Base-by-base conservation (phyloP, 2,888 invertebrate genomes). In the Lissonota sp. region DNA sequence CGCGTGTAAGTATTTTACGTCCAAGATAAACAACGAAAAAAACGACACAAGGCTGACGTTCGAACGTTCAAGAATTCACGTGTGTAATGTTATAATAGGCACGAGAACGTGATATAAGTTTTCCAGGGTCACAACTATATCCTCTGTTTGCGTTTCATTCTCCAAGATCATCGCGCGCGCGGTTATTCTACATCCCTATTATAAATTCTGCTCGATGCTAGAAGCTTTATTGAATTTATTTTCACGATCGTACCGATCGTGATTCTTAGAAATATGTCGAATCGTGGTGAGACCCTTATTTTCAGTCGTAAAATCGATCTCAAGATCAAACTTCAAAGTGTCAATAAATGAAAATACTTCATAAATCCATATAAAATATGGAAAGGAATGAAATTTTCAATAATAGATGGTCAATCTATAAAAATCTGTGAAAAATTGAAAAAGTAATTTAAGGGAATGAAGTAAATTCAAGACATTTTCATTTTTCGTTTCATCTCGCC, bases 21-120 rank as follows among this genome's bases (percentile, higher is more conserved):
- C 63, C 55, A 6, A 37, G 55, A 73, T 64, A 51, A 51, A 71
- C 49, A 40, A 66, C 51, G 46, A 63, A 66, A 66, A 66, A 53
- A 62, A 49, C 46, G 53, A 73, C 14, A 63, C 72, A 55, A 72
- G 63, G 55, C 63, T 55, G 37, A 14, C 53, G 12, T 55, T 55
- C 46, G n/a, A 55, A 63, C 42, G 44, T 51, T 64, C 63, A 39
- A 37, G 40, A 63, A 55, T 44, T 46, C 69, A 57, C 49, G 44
- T 64, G 49, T 37, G 6, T 46, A 10, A 12, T 49, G 26, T n/a
- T 62, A 42, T 39, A 49, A 53, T 42, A 44, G 26, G 10, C 7
- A 72, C 5, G 5, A 10, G 5, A 10, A 42, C 42, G 51, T 51
- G 14, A 60, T 5, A 26, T 26, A 26, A 26, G 26, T 51, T 62